These are phyloP conservation scores for Teleopsis dalmanni DNA, from an alignment of 1,140 invertebrate species.

Conservation along the genomic window DNA sequence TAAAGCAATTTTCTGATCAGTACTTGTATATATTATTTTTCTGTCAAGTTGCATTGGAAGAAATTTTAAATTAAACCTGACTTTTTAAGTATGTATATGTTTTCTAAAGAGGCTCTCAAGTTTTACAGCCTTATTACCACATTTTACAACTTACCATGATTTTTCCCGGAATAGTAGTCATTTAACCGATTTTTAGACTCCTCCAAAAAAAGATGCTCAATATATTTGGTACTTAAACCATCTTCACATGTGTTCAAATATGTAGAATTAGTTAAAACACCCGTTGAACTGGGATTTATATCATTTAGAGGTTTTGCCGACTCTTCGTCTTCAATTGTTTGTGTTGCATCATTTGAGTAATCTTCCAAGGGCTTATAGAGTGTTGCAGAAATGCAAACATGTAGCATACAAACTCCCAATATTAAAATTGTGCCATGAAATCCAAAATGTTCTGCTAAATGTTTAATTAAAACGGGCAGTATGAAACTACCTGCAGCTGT, in stretches of 20 bases:
- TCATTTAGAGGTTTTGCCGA: constrained; percentile 23
- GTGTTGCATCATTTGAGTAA: constrained; percentile 4
- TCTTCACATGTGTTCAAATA: constrained; percentile 36
- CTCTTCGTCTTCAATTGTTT: constrained; percentile 17
- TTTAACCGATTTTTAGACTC: constrained; percentile 41
- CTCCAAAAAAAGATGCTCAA: constrained; percentile 40
- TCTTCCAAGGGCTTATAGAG: constrained; percentile 57
- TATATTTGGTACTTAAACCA: constrained; percentile 36
- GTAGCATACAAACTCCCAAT: constrained; percentile 68
- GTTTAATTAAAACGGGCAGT: constrained; percentile 65
- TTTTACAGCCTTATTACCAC: background rate
- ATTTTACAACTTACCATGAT: constrained; percentile 18
- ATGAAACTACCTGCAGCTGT: constrained; percentile 71
- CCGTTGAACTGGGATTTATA: constrained; percentile 33
- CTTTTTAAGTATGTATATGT: too few species aligned
- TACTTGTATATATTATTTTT: too few species aligned
- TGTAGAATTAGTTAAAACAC: constrained; percentile 38
- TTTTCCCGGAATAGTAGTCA: constrained; percentile 31
- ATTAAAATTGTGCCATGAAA: constrained; percentile 66
- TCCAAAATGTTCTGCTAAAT: constrained; percentile 57
- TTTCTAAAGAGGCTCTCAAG: too few species aligned
- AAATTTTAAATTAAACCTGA: too few species aligned
- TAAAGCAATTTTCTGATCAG: too few species aligned
- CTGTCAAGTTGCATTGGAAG: too few species aligned
- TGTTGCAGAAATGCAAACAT: constrained; percentile 64